A percentile compares a stretch with the other conserved stretches of the same genome.
These are phyloP conservation scores for Polietes domitor DNA, from an alignment of 2,888 invertebrate genomes.

Conservation along the genomic window DNA sequence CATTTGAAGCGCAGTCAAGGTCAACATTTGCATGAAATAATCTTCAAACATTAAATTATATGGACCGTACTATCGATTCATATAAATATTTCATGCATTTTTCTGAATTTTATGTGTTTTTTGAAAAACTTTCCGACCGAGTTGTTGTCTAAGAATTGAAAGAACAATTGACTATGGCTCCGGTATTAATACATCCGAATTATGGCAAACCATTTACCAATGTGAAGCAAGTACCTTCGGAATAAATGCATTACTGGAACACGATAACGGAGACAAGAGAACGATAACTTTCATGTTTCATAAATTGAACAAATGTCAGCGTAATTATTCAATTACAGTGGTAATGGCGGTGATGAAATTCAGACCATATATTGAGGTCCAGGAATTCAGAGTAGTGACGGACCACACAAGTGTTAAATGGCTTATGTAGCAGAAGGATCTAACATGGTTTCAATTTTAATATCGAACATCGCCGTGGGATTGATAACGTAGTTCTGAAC, in stretches of 20 bases:
- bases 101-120: too few relatives aligned
- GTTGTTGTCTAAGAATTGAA: not conserved
- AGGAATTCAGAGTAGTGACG: not conserved
- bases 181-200: constrained; percentile 38
- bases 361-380: not conserved
- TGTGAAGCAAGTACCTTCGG: constrained; percentile 18
- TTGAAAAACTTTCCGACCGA: constrained; percentile 36
- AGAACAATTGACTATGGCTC: not conserved
- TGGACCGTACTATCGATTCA: too few relatives aligned
- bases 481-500: constrained; percentile 11
- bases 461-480: constrained; percentile 34
- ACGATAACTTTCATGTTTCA: constrained; percentile 54
- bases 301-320: constrained; percentile 58
- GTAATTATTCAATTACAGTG: constrained; percentile 2
- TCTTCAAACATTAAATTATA: too few relatives aligned
- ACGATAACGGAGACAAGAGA: not conserved
- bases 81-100: too few relatives aligned
- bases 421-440: not conserved
- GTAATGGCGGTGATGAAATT: constrained; percentile 27
- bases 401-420: constrained; percentile 1
- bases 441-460: constrained; percentile 25
- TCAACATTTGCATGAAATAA: too few relatives aligned
- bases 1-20: too few relatives aligned
- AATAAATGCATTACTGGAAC: not conserved
- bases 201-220: constrained; percentile 16